Evolutionary conservation across 2,888 invertebrate genomes (phyloP), one percentile per base, ranked within the genome.

Genomic region (Lottia scabra): DNA sequence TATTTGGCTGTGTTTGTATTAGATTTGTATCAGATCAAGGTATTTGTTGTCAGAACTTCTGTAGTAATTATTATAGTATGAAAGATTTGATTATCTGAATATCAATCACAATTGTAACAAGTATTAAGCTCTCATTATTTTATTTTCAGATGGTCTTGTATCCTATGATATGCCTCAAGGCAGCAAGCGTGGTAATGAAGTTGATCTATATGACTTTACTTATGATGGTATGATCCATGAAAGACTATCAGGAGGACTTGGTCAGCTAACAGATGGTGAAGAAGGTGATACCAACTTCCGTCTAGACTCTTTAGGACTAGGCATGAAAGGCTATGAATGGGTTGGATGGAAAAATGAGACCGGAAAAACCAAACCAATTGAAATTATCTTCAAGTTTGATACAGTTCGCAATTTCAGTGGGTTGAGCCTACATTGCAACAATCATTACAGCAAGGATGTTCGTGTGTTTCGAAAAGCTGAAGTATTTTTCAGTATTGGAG

Each of bases 81-180:
- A 30, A 30, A 4, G 30, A 2, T 30, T 30, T 30, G 5, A 4
- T 30, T 30, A 2, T 5, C 30, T 4, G 30, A 30, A 30, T 30
- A 30, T 30, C 8, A 6, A 38, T 1, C 38, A 10, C 38, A 38
- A 38, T 38, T 8, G 38, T 8, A 38, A 38, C 10, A 10, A 38
- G 30, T 30, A 30, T 38, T 8, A 38, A 38, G 10, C 10, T 38
- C 1, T 38, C 5, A 8, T 30, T 63, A 10, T 12, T 65, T 71
- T 71, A 30, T 65, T 86, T 89, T 30, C 92, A 94, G 96, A 94
- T 86, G 95, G 95, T 27, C 92, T 96, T 71, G 92, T 95, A 43
- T 93, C 95, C 75, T 97, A 97, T 90, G 93, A 94, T 66, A 95
- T 96, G 93, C 95, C 95, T 19, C 95, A 95, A 88, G 96, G 96